A percentile compares a stretch with the other conserved stretches of the same genome.
Conservation (phyloP, 1,140 invertebrate species). For the Bombus pyrosoma region DNA sequence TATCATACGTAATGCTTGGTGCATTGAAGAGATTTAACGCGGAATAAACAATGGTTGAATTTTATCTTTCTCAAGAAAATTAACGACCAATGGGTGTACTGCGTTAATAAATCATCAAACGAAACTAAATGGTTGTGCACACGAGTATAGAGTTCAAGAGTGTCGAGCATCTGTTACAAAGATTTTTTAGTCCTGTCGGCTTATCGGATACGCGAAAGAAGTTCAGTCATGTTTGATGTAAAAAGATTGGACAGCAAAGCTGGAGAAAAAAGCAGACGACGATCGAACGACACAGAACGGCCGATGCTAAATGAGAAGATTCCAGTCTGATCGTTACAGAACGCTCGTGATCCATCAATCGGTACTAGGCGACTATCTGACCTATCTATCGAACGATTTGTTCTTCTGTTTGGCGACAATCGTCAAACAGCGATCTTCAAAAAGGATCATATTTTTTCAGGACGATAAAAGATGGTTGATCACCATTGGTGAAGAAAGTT, state of each 20-base stretch:
- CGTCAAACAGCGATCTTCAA: background rate
- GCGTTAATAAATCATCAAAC: too few species aligned
- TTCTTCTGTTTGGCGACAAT: constrained; percentile 8
- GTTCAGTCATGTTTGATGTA: constrained; percentile 17
- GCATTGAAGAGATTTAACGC: too few species aligned
- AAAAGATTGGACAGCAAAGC: constrained; percentile 31
- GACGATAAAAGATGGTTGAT: background rate
- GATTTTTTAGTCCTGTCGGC: constrained; percentile 30
- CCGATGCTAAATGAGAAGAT: constrained; percentile 37
- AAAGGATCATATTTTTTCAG: background rate
- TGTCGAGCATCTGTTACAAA: constrained; percentile 11
- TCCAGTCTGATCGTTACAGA: constrained; percentile 30
- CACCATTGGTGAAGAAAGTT: background rate
- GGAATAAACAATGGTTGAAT: too few species aligned
- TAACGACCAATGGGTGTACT: too few species aligned
- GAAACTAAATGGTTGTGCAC: too few species aligned
- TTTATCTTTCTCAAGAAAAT: too few species aligned
- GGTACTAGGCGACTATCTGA: constrained; percentile 19
- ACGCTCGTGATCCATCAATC: constrained; percentile 50
- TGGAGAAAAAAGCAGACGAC: constrained; percentile 12
- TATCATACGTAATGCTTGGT: too few species aligned
- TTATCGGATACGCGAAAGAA: constrained; percentile 20
- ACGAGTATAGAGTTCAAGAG: background rate
- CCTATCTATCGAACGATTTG: constrained; percentile 27
- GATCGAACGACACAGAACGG: constrained; percentile 30